These are phyloP conservation scores for Tryphoninae sp. DNA, from an alignment of 2,888 invertebrate species.

Conservation along the genomic window DNA sequence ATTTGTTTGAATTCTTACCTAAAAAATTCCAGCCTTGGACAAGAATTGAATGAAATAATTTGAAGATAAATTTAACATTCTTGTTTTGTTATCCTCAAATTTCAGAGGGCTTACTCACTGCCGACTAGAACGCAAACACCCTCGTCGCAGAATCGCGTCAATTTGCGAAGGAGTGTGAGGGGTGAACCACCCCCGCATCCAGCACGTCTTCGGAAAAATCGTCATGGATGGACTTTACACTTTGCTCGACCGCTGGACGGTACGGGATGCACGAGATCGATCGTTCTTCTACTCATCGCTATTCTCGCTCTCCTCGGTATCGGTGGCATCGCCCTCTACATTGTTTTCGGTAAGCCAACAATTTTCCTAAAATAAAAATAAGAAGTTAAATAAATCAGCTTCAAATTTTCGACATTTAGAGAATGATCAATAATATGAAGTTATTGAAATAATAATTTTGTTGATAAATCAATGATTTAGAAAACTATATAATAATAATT, in stretches of 20 bases:
- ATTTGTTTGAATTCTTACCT: neutral
- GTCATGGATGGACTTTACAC: slow-evolving; percentile 79
- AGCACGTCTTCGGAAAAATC: slow-evolving; percentile 76
- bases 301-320: slow-evolving; percentile 76
- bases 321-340: slow-evolving; percentile 77
- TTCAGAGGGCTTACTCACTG: slow-evolving; percentile 79
- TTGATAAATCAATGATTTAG: no score
- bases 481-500: no score
- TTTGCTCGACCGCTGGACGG: slow-evolving; percentile 75
- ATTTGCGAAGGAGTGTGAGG: slow-evolving; percentile 77
- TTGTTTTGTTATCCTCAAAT: slow-evolving; percentile 57
- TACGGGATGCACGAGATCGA: slow-evolving; percentile 75
- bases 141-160: slow-evolving; percentile 78
- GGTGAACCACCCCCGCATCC: slow-evolving; percentile 79
- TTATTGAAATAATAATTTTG: no score
- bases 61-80: slow-evolving; percentile 25
- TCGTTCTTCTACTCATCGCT: slow-evolving; percentile 73
- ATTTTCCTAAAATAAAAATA: neutral
- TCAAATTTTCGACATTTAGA: no score
- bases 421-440: no score
- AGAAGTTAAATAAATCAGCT: neutral
- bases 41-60: neutral
- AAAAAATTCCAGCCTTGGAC: slow-evolving; percentile 9
- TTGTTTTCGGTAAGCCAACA: slow-evolving; percentile 75
- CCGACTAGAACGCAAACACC: slow-evolving; percentile 76